Conservation (phyloP, 2,888 invertebrate species). For the Sarcophaga caerulescens region DNA sequence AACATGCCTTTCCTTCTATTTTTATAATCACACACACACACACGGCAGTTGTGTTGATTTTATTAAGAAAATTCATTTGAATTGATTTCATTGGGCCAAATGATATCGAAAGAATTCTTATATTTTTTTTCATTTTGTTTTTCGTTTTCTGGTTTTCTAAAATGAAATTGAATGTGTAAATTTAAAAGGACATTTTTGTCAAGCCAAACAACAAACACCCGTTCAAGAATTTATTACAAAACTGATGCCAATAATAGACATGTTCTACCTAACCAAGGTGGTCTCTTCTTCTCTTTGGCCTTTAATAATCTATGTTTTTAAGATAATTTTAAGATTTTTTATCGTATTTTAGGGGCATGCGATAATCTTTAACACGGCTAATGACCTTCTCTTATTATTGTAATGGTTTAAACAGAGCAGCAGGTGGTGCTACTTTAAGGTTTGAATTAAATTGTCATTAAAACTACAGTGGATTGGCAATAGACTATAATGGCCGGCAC, state of each 20-base stretch:
- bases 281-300: not conserved
- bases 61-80: not conserved
- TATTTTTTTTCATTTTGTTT: no score
- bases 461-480: no score
- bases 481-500: not conserved
- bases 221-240: not conserved
- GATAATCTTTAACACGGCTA: constrained; percentile 2
- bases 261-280: constrained; percentile 17
- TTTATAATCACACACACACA: not conserved
- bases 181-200: constrained; percentile 38
- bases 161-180: constrained; percentile 6
- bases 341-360: not conserved
- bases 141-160: no score
- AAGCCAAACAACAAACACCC: not conserved
- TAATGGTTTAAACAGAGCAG: not conserved
- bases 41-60: not conserved
- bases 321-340: constrained; percentile 7
- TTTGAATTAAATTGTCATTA: not conserved
- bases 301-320: not conserved
- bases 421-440: constrained; percentile 23
- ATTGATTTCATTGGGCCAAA: constrained; percentile 52
- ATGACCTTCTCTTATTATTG: not conserved
- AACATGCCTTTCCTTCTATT: not conserved
- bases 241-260: not conserved
- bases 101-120: constrained; percentile 39